phyloP scores from a whole-genome alignment of 2,888 invertebrate species.

The Labia minor region DNA sequence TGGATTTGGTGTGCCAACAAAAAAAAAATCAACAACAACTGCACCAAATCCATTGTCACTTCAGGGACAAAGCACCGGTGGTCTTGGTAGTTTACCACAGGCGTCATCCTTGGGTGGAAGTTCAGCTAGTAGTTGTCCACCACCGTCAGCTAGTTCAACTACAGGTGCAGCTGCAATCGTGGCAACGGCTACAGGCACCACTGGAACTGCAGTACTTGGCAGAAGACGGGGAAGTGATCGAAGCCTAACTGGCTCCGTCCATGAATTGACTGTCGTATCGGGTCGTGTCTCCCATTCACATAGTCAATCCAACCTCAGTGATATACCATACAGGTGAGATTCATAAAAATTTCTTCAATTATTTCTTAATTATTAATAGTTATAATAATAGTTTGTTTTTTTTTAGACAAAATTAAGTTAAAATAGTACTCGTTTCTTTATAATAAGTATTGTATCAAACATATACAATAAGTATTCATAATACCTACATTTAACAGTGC shows the following conservation, averaged over 20 bases:
- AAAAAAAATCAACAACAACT: conserved; percentile 62
- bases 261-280: conserved; percentile 60
- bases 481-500: no score
- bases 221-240: conserved; percentile 73
- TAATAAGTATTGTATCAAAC: no score
- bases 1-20: conserved; percentile 76
- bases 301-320: conserved; percentile 81
- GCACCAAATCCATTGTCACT: conserved; percentile 37
- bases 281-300: conserved; percentile 75
- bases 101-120: conserved; percentile 16
- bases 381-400: no score
- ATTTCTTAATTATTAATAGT: no score
- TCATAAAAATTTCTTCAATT: no score
- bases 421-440: no score
- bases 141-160: background rate
- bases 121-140: background rate
- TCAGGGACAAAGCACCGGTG: conserved; percentile 29
- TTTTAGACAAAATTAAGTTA: no score
- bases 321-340: conserved; percentile 71
- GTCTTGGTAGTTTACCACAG: conserved; percentile 31
- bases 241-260: conserved; percentile 72
- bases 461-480: no score
- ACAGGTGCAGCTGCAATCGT: conserved; percentile 33
- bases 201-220: conserved; percentile 35
- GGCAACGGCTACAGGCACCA: conserved; percentile 30